Base-by-base conservation (phyloP, 2,888 invertebrate genomes). In the Drosophila macrospina region DNA sequence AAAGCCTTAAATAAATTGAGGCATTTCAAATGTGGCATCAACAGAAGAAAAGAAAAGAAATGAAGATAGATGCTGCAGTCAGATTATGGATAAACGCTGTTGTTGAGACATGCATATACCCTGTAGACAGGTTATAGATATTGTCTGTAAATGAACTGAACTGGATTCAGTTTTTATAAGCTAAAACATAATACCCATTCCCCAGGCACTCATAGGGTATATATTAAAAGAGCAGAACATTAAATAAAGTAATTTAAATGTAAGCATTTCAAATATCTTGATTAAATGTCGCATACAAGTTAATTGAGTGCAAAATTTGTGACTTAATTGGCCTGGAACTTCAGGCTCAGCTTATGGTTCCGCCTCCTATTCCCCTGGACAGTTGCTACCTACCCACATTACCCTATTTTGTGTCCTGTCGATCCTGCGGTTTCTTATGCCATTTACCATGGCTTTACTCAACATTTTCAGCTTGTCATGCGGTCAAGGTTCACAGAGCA, bases 281-380 rank as follows among this genome's bases (percentile, higher is more conserved):
- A 60, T 77, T 54, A 61, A 66, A 47, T 48, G 44, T 24, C 50
- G 44, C 24, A 50, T 48, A 37, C 32, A 45, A 68, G 52, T 68
- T 80, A 86, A 85, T 88, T 82, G 76, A 80, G 74, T 80, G 83
- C 69, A 63, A 76, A 85, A 88, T 88, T 76, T 76, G 65, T 48
- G 47, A 59, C 54, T 74, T 76, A 80, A 88, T 83, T 82, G 78
- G 61, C 70, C 86, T 61, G 41, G 71, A 78, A 73, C 59, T 70
- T 61, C 36, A 54, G 60, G 20, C n/a, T n/a, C n/a, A 78, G 78
- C 75, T 85, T 74, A 74, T 76, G 65, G 52, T 45, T 52, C 24
- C 15, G 54, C 59, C 67, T 50, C 54, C 34, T 30, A n/a, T 41
- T 30, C 24, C 16, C 32, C 13, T 42, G 54, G 41, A 41, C 42